Conservation (phyloP, 2,797 vertebrate species). For the Crocidura indochinensis region DNA sequence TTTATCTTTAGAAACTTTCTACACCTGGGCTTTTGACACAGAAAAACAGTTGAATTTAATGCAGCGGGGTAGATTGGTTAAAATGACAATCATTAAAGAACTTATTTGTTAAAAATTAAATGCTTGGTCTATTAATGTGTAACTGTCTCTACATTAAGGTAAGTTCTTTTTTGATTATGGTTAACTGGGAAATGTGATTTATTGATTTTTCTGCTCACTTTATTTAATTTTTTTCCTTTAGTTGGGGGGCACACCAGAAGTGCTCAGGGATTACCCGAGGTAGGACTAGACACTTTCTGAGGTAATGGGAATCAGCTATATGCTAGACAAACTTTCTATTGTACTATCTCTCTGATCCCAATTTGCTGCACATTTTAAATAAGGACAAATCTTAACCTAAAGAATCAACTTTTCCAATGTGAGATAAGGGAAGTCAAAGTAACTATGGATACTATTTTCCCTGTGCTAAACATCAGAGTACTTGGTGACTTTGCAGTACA, state of each 20-base stretch:
- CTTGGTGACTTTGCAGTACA: neutral
- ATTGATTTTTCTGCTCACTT: neutral
- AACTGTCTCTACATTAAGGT: slow-evolving; percentile 8
- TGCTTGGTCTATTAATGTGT: slow-evolving; percentile 50
- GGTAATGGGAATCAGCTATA: too few species aligned
- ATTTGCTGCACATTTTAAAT: slow-evolving; percentile 62
- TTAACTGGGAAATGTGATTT: slow-evolving; percentile 48
- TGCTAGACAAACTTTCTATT: too few species aligned
- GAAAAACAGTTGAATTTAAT: slow-evolving; percentile 36
- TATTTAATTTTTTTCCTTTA: too few species aligned
- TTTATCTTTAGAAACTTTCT: slow-evolving; percentile 45
- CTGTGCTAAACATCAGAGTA: slow-evolving; percentile 53
- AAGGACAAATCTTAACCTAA: slow-evolving; percentile 36
- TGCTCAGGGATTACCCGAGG: too few species aligned
- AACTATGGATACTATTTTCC: slow-evolving; percentile 32
- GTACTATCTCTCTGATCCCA: too few species aligned
- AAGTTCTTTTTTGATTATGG: neutral
- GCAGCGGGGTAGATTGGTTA: neutral
- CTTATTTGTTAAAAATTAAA: slow-evolving; percentile 25
- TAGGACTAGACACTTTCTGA: too few species aligned
- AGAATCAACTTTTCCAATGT: slow-evolving; percentile 40
- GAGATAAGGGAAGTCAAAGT: slow-evolving; percentile 2
- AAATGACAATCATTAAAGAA: neutral
- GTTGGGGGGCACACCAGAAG: too few species aligned
- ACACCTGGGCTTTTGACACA: slow-evolving; percentile 15